Conservation (phyloP, 2,888 invertebrate genomes). For the Eueremaeus valkanovi region DNA sequence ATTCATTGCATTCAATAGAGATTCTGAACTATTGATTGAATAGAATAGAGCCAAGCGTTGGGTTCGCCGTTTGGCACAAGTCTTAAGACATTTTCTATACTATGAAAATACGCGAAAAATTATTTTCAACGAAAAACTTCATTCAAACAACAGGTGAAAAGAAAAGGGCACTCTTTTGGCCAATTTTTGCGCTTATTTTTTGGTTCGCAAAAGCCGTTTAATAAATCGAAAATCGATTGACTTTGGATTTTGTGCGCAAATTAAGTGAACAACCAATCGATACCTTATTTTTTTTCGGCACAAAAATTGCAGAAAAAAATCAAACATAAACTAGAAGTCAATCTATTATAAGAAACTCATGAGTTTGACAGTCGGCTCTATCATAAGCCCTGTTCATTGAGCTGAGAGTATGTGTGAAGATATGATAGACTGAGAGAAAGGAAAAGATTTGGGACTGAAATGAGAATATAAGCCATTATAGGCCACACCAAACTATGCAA, state of each 20-base stretch:
- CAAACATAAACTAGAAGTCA: too few species aligned
- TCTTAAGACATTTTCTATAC: not conserved
- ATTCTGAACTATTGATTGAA: too few species aligned
- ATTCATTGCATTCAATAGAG: too few species aligned
- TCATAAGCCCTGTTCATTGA: not conserved
- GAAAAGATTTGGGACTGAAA: not conserved
- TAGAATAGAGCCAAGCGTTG: not conserved
- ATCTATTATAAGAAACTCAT: not conserved
- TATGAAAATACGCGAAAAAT: not conserved
- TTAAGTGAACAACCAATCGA: not conserved
- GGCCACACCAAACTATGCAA: not conserved
- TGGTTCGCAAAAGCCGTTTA: not conserved
- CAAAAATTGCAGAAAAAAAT: conserved; percentile 1
- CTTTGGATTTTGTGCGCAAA: not conserved
- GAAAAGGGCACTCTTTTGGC: not conserved
- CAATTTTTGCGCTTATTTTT: conserved; percentile 2
- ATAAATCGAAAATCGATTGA: not conserved
- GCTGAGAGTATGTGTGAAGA: too few species aligned
- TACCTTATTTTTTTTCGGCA: not conserved
- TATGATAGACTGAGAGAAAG: too few species aligned
- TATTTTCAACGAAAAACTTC: not conserved
- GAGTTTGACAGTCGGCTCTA: not conserved
- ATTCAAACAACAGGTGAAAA: not conserved
- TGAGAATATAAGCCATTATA: not conserved
- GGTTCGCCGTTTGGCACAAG: conserved; percentile 7